Evolutionary conservation across 2,113 vertebrate genomes (phyloP), one percentile per base, ranked within the genome.

Genomic region (Dendrocopos noguchii): DNA sequence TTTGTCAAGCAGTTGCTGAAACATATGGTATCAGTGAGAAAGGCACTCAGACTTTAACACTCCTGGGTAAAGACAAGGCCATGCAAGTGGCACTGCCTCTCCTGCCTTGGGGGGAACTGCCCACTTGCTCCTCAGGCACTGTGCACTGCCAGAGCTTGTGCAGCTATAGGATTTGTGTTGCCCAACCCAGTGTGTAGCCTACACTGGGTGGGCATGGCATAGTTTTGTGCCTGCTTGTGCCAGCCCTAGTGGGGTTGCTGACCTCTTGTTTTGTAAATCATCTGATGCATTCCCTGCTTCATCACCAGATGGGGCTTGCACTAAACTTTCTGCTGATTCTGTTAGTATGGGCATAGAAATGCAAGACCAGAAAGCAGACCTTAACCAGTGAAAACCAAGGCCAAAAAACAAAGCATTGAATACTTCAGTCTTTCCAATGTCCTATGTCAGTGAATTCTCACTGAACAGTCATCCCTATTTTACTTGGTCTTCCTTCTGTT

Each of bases 1-100:
- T 71, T 27, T 12, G 6, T 12, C 28, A 4, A 8, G 28, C 34
- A 63, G 18, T 2, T 36, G 25, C 31, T 59, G n/a, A 19, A 78
- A n/a, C 3, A 1, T 3, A 1, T 3, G 15, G 31, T 19, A 24
- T 34, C 56, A 16, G 42, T 57, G 57, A 27, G 19, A 53, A 36
- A 28, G 16, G 17, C 1, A 5, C 12, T 50, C 0, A 0, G 22
- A 46, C 6, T 53, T 31, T 47, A 42, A 17, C 5, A 4, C 12
- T 55, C 61, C 15, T 16, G 61, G 24, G 33, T 50, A n/a, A 56
- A 87, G 24, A 33, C 17, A 55, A 60, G 50, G 18, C 15, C 24
- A 8, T 3, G 4, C 34, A 68, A 22, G 15, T 68, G 29, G 10
- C 20, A 8, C 56, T 36, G 59, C 42, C 14, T 59, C 19, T 39